Evolutionary conservation across 2,888 invertebrate genomes (phyloP).

Genomic region (Alsophila aescularia): DNA sequence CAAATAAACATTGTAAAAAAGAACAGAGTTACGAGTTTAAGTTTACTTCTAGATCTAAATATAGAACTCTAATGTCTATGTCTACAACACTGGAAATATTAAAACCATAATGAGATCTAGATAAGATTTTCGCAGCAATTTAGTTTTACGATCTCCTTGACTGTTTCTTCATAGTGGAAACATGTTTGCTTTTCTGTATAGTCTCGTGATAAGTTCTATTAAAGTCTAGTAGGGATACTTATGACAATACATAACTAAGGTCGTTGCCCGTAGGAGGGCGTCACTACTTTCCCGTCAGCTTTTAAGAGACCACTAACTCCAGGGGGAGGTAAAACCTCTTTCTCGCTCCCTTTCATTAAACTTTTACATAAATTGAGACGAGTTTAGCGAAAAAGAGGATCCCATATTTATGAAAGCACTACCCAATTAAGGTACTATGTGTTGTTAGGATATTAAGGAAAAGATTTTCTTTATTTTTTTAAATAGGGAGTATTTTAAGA

Average conservation of each 20-base stretch:
- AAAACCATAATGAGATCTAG: constrained; percentile 4
- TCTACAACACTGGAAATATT: constrained; percentile 10
- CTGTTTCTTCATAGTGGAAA: background rate
- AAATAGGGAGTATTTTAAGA: no score
- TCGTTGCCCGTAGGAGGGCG: constrained; percentile 63
- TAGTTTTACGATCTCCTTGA: constrained; percentile 8
- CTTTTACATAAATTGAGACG: constrained; percentile 42
- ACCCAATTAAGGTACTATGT: background rate
- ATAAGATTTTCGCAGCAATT: constrained; percentile 7
- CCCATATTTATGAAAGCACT: constrained; percentile 21
- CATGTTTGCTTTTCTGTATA: constrained; percentile 4
- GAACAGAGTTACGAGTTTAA: background rate
- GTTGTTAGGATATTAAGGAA: no score
- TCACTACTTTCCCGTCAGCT: constrained; percentile 67
- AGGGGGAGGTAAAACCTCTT: constrained; percentile 42
- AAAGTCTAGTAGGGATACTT: constrained; percentile 1
- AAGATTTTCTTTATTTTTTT: no score
- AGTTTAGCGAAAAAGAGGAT: constrained; percentile 29
- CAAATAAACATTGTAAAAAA: background rate
- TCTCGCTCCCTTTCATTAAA: constrained; percentile 38
- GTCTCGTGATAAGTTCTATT: constrained; percentile 9
- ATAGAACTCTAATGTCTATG: background rate
- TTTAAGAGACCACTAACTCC: constrained; percentile 67
- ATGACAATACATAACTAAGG: constrained; percentile 35
- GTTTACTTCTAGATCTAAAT: background rate